These are phyloP conservation scores for Leptosomus discolor DNA, from an alignment of 2,113 vertebrate genomes.

Conservation along the genomic window DNA sequence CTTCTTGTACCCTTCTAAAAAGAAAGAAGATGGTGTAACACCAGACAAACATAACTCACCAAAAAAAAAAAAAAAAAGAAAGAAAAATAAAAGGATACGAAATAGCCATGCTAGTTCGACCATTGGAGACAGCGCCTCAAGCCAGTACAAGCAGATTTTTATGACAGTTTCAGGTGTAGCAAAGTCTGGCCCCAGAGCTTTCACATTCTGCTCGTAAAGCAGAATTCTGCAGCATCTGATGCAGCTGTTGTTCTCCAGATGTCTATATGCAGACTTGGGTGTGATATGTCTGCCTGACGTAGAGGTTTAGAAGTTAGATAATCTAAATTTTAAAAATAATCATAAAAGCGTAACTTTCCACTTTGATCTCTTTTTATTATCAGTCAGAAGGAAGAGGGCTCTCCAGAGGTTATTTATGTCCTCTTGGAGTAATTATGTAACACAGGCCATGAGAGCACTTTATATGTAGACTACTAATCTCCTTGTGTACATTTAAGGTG, in stretches of 20 bases:
- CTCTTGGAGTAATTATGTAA: not conserved
- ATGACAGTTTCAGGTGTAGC: not conserved
- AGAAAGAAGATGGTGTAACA: not conserved
- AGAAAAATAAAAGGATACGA: rapidly evolving
- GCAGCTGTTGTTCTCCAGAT: not conserved
- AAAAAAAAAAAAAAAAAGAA: not conserved
- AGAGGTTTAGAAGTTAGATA: not conserved
- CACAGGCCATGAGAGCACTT: not conserved
- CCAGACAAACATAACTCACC: not conserved
- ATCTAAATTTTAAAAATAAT: not conserved
- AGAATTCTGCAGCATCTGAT: not conserved
- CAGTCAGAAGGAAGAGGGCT: not conserved
- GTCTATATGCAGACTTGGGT: not conserved
- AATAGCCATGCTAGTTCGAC: no score
- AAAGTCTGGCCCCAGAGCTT: not conserved
- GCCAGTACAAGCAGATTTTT: not conserved
- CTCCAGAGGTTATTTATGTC: not conserved
- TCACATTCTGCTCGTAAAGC: not conserved
- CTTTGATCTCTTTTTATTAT: not conserved
- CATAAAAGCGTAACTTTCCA: not conserved
- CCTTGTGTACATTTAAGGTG: not conserved
- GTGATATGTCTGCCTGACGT: not conserved
- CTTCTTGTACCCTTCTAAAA: not conserved
- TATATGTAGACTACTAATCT: not conserved
- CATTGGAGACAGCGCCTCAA: not conserved